Conservation (phyloP, 2,888 invertebrate genomes). For the Synanthedon andrenaeformis region DNA sequence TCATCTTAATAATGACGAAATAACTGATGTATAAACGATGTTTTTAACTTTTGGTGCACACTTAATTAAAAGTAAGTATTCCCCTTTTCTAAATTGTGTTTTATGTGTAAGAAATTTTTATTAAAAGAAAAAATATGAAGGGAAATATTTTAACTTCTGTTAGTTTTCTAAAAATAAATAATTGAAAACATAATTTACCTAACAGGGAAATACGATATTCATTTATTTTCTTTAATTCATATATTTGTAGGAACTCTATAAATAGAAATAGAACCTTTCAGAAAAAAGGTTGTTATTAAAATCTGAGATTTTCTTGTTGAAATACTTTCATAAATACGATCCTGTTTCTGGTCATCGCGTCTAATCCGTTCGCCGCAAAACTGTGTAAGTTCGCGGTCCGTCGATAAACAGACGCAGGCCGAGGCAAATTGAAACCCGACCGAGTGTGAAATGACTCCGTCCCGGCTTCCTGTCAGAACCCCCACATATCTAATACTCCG, state of each 20-base stretch:
- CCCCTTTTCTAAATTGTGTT: too few relatives aligned
- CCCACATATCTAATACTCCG: constrained; percentile 29
- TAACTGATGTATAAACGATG: neutral
- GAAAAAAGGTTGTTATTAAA: neutral
- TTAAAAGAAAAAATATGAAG: too few relatives aligned
- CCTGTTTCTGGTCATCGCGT: neutral
- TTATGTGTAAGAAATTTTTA: too few relatives aligned
- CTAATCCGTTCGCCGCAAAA: neutral
- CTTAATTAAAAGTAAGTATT: too few relatives aligned
- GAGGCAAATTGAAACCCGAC: constrained; percentile 63
- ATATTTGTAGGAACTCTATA: too few relatives aligned
- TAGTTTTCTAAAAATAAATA: too few relatives aligned
- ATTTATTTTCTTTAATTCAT: too few relatives aligned
- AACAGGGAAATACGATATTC: too few relatives aligned
- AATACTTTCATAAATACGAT: neutral
- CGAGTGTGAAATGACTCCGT: constrained; percentile 62
- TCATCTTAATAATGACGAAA: constrained; percentile 23
- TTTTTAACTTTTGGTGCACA: too few relatives aligned
- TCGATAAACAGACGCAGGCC: constrained; percentile 50
- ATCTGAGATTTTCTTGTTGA: neutral
- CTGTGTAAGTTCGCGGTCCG: constrained; percentile 19
- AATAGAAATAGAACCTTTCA: too few relatives aligned
- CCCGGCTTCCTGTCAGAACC: constrained; percentile 51
- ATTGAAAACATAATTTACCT: too few relatives aligned
- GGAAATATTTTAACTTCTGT: too few relatives aligned